Base-by-base conservation (phyloP, 2,888 invertebrate species). In the Anodontia alba region DNA sequence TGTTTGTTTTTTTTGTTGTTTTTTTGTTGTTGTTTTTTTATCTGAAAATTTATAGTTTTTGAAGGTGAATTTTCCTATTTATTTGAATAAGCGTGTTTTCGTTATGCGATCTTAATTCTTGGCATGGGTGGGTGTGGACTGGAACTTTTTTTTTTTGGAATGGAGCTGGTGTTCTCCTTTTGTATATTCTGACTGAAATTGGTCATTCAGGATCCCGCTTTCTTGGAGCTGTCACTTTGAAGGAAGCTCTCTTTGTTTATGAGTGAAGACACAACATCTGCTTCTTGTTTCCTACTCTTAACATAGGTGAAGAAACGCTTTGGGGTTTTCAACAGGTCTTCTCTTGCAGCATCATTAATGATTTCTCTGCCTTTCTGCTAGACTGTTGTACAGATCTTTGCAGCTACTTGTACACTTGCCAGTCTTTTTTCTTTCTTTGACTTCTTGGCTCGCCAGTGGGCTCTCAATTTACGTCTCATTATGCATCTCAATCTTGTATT, bases 121-220 rank as follows among this genome's bases (percentile, higher is more conserved):
- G 5, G n/a, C 75, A 77, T 80, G 26, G 73, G 7, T 42, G 43
- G 76, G 43, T 46, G 43, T 46, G 77, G 57, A 29, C 57, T 57
- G 7, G 23, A 54, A 26, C 33, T 51, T 26, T 66, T 26, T 26
- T 66, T 26, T 5, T 38, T 12, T 73, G 71, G 68, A 0, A 20
- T 15, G 70, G 49, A 62, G 31, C 51, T 70, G 57, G 36, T 23
- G 12, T 29, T 77, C 57, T 49, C 70, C 71, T 23, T 68, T 72
- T 17, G 78, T 82, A 51, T 73, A 72, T 0, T 54, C 79, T 7
- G 79, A 79, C 17, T 69, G 76, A 33, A 79, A 79, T 46, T 76
- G 78, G 17, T 79, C 29, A 49, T 79, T 73, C 15, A 81, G 62
- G 7, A 82, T 76, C 23, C 78, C 66, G 38, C 23, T 74, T 67